These are phyloP conservation scores for Lasiurus borealis DNA, from an alignment of 2,113 vertebrate species.

Conservation along the genomic window DNA sequence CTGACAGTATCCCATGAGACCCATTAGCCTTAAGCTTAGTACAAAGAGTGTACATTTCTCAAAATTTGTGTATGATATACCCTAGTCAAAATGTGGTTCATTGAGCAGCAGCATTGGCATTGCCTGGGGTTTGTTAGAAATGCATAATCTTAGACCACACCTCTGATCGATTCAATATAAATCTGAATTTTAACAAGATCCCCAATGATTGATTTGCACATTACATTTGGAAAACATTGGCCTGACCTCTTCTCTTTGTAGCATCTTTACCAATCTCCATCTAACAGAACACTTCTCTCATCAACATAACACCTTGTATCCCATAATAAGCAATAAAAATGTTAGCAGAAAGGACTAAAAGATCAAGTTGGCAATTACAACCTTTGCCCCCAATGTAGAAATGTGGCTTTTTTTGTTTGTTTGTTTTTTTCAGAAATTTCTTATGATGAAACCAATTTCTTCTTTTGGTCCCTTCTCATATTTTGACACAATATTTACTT, in stretches of 20 bases:
- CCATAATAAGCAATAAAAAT: background rate
- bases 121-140: background rate
- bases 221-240: background rate
- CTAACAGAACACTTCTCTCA: background rate
- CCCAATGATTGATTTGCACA: background rate
- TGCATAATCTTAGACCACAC: background rate
- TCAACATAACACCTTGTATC: background rate
- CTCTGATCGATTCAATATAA: background rate
- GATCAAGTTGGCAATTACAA: background rate
- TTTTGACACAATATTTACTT: background rate
- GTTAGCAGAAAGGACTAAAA: slow-evolving; percentile 19
- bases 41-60: background rate
- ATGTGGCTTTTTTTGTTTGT: background rate
- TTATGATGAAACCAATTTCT: background rate
- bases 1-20: background rate
- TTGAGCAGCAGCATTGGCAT: background rate
- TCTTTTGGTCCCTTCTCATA: background rate
- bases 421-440: background rate
- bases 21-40: background rate
- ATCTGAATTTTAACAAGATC: slow-evolving; percentile 42
- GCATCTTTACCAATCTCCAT: background rate
- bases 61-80: background rate
- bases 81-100: background rate
- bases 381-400: slow-evolving; percentile 21
- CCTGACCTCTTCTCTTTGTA: background rate